These are phyloP conservation scores for Lamellibrachia columna DNA, from an alignment of 2,888 invertebrate genomes.

Conservation along the genomic window DNA sequence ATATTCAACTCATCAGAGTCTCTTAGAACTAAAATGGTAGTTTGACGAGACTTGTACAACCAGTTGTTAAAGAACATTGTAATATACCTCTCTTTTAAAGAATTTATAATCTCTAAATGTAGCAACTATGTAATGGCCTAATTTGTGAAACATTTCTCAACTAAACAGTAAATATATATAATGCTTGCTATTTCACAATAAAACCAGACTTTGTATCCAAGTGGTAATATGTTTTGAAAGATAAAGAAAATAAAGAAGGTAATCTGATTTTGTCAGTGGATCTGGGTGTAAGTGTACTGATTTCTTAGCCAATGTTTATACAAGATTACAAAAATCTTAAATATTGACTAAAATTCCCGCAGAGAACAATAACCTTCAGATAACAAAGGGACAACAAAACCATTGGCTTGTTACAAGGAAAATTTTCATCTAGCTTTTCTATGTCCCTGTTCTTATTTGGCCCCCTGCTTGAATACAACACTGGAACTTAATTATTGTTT, in stretches of 20 bases:
- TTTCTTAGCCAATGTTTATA: background rate
- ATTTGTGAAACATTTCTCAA: background rate
- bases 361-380: background rate
- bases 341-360: background rate
- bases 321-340: background rate
- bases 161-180: background rate
- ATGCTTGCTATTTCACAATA: background rate
- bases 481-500: background rate
- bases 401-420: background rate
- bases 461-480: background rate
- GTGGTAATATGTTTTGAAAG: background rate
- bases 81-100: background rate
- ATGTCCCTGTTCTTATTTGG: background rate
- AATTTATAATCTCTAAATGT: background rate
- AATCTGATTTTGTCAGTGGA: background rate
- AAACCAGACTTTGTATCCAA: background rate
- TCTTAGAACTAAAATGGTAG: background rate
- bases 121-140: background rate
- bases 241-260: background rate
- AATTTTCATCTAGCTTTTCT: background rate
- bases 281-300: background rate
- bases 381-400: background rate
- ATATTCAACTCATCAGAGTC: background rate
- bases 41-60: background rate
- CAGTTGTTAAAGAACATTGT: background rate